These are phyloP conservation scores for Phyllostomus discolor DNA, from an alignment of 2,113 vertebrate genomes.

Conservation along the genomic window DNA sequence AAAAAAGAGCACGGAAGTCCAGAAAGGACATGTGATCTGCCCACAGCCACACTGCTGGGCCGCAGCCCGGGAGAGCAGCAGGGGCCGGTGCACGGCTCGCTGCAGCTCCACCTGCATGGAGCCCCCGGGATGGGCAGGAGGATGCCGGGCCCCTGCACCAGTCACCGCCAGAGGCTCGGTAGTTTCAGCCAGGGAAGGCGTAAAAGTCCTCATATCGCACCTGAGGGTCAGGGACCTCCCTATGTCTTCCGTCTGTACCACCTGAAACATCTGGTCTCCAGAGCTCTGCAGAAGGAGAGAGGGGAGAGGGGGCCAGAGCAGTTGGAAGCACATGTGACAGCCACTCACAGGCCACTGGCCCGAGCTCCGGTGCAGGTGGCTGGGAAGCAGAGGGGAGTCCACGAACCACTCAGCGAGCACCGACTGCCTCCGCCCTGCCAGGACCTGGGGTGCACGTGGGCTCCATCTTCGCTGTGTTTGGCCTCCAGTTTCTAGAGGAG, in stretches of 20 bases:
- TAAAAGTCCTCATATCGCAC: background rate
- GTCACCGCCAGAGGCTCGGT: background rate
- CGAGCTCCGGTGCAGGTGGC: background rate
- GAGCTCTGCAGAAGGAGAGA: background rate
- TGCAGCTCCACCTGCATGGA: background rate
- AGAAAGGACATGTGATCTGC: background rate
- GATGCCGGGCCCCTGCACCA: no score
- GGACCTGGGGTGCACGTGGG: accelerated
- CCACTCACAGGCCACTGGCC: background rate
- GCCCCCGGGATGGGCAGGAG: background rate
- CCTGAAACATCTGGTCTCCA: background rate
- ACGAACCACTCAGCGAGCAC: accelerated
- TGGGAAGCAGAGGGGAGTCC: background rate
- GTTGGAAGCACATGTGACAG: background rate
- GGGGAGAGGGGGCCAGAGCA: background rate
- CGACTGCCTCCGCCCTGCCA: background rate
- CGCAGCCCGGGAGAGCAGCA: background rate
- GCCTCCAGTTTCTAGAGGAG: background rate
- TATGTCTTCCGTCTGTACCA: background rate
- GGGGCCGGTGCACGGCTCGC: background rate
- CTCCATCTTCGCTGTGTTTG: background rate
- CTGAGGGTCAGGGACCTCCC: background rate
- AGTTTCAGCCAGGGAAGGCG: background rate
- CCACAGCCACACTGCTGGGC: accelerated
- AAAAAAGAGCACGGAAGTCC: background rate